Conservation (phyloP, 2,113 vertebrate genomes). For the Catharus bicknelli region DNA sequence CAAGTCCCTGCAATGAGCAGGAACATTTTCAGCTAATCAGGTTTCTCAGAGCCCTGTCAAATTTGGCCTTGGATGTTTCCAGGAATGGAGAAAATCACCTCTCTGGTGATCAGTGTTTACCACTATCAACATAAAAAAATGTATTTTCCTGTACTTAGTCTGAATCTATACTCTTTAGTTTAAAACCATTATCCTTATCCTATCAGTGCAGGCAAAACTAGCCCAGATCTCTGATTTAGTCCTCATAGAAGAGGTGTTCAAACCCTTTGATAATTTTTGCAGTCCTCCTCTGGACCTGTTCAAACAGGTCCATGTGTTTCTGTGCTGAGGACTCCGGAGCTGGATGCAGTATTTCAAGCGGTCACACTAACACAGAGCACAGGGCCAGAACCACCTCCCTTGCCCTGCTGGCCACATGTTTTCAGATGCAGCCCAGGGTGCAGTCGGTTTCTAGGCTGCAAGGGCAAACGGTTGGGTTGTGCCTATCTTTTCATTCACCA, state of each 20-base stretch:
- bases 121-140: neutral
- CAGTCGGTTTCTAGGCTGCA: neutral
- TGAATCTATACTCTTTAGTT: neutral
- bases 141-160: neutral
- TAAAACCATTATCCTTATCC: neutral
- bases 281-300: neutral
- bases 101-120: neutral
- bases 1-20: neutral
- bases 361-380: neutral
- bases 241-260: neutral
- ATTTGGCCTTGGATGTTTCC: neutral
- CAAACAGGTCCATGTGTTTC: neutral
- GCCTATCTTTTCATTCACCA: neutral
- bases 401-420: neutral
- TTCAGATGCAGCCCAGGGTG: neutral
- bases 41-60: neutral
- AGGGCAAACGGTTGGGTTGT: fast-evolving
- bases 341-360: neutral
- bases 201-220: neutral
- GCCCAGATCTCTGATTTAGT: neutral
- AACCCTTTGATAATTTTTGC: neutral
- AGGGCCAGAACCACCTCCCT: neutral
- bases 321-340: neutral
- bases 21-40: neutral
- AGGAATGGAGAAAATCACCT: neutral